Conservation (phyloP, 2,113 vertebrate species). For the Onychostruthus taczanowskii region DNA sequence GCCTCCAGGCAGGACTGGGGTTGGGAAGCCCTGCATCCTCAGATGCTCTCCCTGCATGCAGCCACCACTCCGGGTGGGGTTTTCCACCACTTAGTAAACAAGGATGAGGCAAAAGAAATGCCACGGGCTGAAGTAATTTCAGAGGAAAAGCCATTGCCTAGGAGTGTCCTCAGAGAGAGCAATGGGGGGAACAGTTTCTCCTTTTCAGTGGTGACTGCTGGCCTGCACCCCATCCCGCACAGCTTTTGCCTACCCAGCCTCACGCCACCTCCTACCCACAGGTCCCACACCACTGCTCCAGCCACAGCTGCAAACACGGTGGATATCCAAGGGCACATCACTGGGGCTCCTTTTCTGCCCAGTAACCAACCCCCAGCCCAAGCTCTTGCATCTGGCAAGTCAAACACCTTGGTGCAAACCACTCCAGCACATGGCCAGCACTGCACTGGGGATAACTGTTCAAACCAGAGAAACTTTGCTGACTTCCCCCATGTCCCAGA, state of each 20-base stretch:
- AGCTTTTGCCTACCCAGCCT: not conserved
- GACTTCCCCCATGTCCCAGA: not conserved
- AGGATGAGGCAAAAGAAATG: not conserved
- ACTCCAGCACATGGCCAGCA: not conserved
- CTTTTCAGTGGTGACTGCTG: not conserved
- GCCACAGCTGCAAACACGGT: fast-evolving
- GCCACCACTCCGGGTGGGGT: not conserved
- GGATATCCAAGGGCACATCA: not conserved
- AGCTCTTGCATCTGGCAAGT: not conserved
- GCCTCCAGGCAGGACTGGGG: not conserved
- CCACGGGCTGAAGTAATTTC: fast-evolving
- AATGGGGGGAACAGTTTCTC: not conserved
- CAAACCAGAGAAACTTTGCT: not conserved
- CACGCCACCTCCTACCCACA: fast-evolving
- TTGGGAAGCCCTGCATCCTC: not conserved
- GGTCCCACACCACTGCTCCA: not conserved
- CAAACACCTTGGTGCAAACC: not conserved
- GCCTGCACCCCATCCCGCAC: fast-evolving
- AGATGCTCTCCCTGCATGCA: fast-evolving
- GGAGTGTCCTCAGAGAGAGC: not conserved
- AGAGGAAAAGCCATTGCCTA: not conserved
- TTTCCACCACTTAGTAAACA: not conserved
- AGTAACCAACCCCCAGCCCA: not conserved
- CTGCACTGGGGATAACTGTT: too few relatives aligned
- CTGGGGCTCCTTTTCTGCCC: not conserved